phyloP scores from a whole-genome alignment of 2,888 invertebrate species.

The Halocaridina rubra region DNA sequence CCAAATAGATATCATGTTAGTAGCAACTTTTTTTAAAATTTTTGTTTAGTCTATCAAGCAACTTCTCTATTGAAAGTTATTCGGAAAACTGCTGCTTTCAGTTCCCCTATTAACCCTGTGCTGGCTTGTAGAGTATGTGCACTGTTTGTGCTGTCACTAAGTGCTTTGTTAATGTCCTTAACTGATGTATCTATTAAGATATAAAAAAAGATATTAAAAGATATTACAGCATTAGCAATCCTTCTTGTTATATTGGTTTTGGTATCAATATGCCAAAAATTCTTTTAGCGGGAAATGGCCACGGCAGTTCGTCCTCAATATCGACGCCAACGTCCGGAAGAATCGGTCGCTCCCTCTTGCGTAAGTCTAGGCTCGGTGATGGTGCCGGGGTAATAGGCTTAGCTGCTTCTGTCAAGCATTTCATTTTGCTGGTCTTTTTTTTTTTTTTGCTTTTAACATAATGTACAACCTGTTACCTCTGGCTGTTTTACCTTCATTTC shows the following conservation, averaged over 20 bases:
- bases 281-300: constrained; percentile 47
- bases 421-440: not conserved
- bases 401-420: not conserved
- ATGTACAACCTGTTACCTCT: not conserved
- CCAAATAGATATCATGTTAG: too few relatives aligned
- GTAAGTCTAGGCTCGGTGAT: constrained; percentile 33
- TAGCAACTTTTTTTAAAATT: too few relatives aligned
- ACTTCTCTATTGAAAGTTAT: too few relatives aligned
- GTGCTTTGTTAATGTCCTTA: not conserved
- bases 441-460: not conserved
- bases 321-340: constrained; percentile 1
- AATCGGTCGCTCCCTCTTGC: constrained; percentile 32
- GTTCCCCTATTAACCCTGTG: not conserved
- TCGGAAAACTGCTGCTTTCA: not conserved
- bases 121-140: constrained; percentile 13
- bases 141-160: not conserved
- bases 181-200: too few relatives aligned
- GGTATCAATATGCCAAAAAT: not conserved
- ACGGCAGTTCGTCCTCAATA: constrained; percentile 9
- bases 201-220: not conserved
- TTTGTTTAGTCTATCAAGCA: too few relatives aligned
- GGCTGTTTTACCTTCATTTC: too few relatives aligned
- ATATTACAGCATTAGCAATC: not conserved
- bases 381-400: constrained; percentile 9
- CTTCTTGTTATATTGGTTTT: not conserved